A percentile compares a stretch with the other conserved stretches of the same genome.
Conservation (phyloP, 2,888 invertebrate species). For the Leuctra nigra region DNA sequence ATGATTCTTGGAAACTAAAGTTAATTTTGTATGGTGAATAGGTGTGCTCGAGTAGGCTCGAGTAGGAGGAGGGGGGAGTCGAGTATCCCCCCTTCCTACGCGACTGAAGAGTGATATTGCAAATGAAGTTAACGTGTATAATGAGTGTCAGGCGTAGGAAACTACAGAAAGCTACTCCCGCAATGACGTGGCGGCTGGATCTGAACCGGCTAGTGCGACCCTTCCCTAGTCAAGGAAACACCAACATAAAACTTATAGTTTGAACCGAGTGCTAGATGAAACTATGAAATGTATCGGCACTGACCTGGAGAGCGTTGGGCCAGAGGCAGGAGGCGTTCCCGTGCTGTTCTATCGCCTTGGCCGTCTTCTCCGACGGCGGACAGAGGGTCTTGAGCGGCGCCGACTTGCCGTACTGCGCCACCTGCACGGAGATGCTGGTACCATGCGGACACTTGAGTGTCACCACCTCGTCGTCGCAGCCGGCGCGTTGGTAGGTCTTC, state of each 20-base stretch:
- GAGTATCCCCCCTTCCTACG: no score
- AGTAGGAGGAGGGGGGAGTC: no score
- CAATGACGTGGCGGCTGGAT: no score
- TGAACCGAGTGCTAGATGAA: no score
- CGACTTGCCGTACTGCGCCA: slow-evolving; percentile 82
- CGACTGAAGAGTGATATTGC: no score
- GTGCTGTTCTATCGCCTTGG: slow-evolving; percentile 7
- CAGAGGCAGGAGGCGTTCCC: slow-evolving; percentile 63
- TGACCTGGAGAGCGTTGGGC: slow-evolving; percentile 74
- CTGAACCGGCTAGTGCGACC: neutral
- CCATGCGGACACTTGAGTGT: slow-evolving; percentile 83
- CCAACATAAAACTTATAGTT: no score
- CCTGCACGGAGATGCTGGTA: slow-evolving; percentile 84
- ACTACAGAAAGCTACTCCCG: no score
- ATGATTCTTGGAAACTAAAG: no score
- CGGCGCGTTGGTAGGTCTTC: slow-evolving; percentile 83
- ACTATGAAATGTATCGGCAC: slow-evolving; percentile 30
- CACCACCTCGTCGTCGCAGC: slow-evolving; percentile 87
- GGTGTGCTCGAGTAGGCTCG: no score
- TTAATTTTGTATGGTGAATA: no score
- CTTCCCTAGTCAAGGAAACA: neutral
- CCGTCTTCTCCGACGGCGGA: slow-evolving; percentile 36
- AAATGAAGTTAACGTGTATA: no score
- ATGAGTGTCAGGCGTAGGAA: no score
- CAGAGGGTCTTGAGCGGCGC: slow-evolving; percentile 47